These are phyloP conservation scores for Nomada goodeniana DNA, from an alignment of 2,888 invertebrate genomes.

Conservation along the genomic window DNA sequence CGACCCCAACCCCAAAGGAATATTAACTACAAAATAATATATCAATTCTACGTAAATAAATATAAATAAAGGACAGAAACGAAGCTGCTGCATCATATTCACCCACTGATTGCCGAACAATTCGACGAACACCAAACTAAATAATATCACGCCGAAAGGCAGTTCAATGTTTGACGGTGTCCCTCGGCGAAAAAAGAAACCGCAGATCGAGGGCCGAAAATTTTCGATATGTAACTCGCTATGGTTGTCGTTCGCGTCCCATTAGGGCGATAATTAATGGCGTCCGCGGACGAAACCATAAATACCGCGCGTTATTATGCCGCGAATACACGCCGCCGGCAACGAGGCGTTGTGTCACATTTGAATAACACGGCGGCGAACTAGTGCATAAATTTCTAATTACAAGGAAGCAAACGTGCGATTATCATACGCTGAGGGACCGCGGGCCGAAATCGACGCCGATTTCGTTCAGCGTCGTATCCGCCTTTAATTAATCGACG, in stretches of 20 bases:
- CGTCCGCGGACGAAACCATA: conserved; percentile 68
- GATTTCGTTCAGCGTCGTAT: conserved; percentile 18
- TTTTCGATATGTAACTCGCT: conserved; percentile 56
- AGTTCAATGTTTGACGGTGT: too few relatives aligned
- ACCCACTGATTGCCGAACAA: too few relatives aligned
- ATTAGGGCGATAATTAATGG: conserved; percentile 79
- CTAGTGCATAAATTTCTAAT: conserved; percentile 84
- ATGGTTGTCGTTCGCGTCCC: conserved; percentile 70
- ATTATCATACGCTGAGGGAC: conserved; percentile 53
- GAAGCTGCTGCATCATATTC: too few relatives aligned
- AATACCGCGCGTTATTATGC: conserved; percentile 74
- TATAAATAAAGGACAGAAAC: too few relatives aligned
- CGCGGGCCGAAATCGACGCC: conserved; percentile 32
- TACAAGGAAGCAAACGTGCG: conserved; percentile 79
- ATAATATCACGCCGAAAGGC: too few relatives aligned
- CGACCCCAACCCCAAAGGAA: too few relatives aligned
- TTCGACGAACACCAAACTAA: too few relatives aligned
- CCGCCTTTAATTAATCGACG: conserved; percentile 46
- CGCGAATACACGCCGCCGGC: conserved; percentile 66
- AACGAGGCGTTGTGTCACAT: conserved; percentile 78
- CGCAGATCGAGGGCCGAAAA: neutral
- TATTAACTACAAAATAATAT: too few relatives aligned
- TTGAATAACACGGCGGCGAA: conserved; percentile 82
- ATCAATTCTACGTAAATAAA: too few relatives aligned
- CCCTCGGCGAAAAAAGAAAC: too few relatives aligned